Base-by-base conservation (phyloP, 2,888 invertebrate species). In the Agelastica alni region DNA sequence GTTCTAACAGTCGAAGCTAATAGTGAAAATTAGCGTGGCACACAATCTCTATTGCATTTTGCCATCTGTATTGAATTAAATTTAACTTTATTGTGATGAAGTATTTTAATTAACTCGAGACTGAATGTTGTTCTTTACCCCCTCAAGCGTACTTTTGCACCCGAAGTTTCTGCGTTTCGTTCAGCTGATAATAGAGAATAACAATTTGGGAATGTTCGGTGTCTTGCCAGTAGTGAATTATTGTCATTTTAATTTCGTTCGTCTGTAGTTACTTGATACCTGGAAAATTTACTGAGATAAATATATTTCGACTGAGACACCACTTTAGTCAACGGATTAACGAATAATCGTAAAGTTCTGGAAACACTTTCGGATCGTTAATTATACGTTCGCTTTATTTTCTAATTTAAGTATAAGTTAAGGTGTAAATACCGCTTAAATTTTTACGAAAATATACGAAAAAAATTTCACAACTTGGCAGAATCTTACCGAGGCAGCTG, bases 41-140 rank as follows among this genome's bases (percentile, higher is more conserved):
- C 30, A 45, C 39, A 32, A 10, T 39, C 41, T 46, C 43, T 30
- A 47, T 51, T 43, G 20, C 42, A n/a, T 22, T 42, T 39, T 43
- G 26, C 42, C 46, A 46, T 51, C 51, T 47, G 51, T 47, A 51
- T 51, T 51, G 47, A 51, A 56, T 47, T 47, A 51, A 37, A 51
- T 47, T 51, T 47, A 47, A 56, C 43, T 51, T 51, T 20, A 42
- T 51, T 32, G 51, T 47, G 56, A 56, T 56, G 36, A 37, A 56
- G 46, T 37, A 51, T 56, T 55, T 46, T 46, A 51, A 55, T 56
- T 56, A 42, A 51, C 28, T 36, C 26, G 1, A 46, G 22, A 42
- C 30, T 42, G 22, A 45, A 51, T 46, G 45, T 51, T 54, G 53
- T 52, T 52, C 51, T 52, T 52, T 31, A 31, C 32, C 43, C 51